Base-by-base conservation (phyloP, 1,140 invertebrate species). In the Lordiphosa clarofinis region DNA sequence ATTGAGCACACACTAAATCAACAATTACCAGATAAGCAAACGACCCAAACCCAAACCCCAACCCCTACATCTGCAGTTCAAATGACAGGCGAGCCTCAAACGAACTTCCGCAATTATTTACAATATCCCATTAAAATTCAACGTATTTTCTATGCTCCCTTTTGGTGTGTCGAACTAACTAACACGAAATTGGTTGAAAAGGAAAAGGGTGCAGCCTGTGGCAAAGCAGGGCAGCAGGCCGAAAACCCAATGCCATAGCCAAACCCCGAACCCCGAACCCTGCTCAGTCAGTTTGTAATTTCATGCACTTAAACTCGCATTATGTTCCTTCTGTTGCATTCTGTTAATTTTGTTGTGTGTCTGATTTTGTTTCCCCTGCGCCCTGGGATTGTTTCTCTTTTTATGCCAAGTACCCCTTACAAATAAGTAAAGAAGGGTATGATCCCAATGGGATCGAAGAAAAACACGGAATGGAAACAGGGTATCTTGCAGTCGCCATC, bases 281-380 rank as follows among this genome's bases (percentile, higher is more conserved):
- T 50, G 8, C 39, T 40, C 47, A 43, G 40, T 53, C 61, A 56
- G 66, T 64, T 79, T 64, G 73, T 84, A 84, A 84, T 84, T 84
- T 84, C 79, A 84, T 84, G 78, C 78, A 84, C 79, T 84, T 84
- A 84, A 84, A 78, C 78, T 84, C 78, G 69, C 79, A 78, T 84
- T 84, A 84, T 78, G 54, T 59, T 78, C 48, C 43, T 59, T 60
- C 24, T 60, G 33, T 56, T 65, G 39, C 58, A 49, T 75, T 81
- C 58, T 71, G 72, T 82, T 82, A 82, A 84, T 76, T 84, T 71
- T 59, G 72, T 65, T 82, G 63, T 70, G 62, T 82, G 68, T 84
- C 78, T 73, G 72, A 76, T 73, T 82, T 24, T 24, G 4, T 24
- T 24, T 6, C 21, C 21, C 21, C 21, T 24, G 1, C 0, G 21